Percentiles rank a stretch among this genome's conserved stretches.
These are phyloP conservation scores for Murina feae DNA, from an alignment of 2,113 vertebrate genomes.

Conservation along the genomic window DNA sequence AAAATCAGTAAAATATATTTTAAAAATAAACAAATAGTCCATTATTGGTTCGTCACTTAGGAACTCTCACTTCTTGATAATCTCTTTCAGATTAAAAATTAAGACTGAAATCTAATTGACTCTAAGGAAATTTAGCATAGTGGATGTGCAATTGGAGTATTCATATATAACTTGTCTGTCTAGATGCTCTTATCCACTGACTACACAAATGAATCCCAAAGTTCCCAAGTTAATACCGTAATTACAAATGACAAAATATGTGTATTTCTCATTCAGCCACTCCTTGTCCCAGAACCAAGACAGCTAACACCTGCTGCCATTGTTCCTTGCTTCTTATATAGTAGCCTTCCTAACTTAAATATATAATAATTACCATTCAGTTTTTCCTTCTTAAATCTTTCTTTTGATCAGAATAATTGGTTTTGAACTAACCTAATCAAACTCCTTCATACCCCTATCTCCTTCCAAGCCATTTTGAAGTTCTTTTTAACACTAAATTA, in stretches of 20 bases:
- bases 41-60: neutral
- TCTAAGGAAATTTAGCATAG: neutral
- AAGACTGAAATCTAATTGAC: neutral
- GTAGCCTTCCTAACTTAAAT: neutral
- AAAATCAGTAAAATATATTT: no score
- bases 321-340: neutral
- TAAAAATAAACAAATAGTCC: no score
- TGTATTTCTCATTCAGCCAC: neutral
- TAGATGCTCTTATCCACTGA: neutral
- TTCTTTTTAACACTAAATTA: neutral
- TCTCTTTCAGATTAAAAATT: neutral
- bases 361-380: neutral
- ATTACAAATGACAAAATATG: neutral
- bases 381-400: conserved; percentile 7
- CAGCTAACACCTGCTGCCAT: neutral
- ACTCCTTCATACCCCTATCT: neutral
- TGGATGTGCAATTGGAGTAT: neutral
- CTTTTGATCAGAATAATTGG: conserved; percentile 15
- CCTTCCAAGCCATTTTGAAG: neutral
- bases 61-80: neutral
- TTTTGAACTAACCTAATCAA: conserved; percentile 7
- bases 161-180: neutral
- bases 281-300: neutral
- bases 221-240: neutral
- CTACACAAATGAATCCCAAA: conserved; percentile 30